These are phyloP conservation scores for Liolophura sinensis DNA, from an alignment of 1,140 invertebrate genomes.

Conservation along the genomic window DNA sequence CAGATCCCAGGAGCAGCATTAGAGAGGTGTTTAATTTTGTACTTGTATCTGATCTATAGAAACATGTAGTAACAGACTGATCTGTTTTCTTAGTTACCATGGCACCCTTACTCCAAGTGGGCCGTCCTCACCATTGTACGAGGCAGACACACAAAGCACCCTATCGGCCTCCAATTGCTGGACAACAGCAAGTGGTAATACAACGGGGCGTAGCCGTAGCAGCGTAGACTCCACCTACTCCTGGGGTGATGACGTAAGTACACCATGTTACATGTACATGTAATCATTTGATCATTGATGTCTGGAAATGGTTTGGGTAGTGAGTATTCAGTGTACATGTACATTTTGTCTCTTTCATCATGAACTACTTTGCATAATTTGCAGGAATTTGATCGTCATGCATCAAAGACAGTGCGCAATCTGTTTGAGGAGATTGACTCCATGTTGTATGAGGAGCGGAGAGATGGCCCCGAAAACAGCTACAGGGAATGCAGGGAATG, in stretches of 20 bases:
- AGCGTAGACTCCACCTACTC: slow-evolving; percentile 33
- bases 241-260: slow-evolving; percentile 33
- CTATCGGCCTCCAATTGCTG: slow-evolving; percentile 23
- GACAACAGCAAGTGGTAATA: slow-evolving; percentile 29
- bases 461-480: slow-evolving; percentile 28
- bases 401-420: slow-evolving; percentile 41
- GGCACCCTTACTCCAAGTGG: slow-evolving; percentile 33
- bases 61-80: slow-evolving; percentile 1
- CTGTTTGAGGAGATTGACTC: slow-evolving; percentile 49
- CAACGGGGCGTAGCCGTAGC: slow-evolving; percentile 40
- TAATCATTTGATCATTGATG: background rate
- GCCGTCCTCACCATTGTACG: slow-evolving; percentile 29
- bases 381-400: slow-evolving; percentile 51
- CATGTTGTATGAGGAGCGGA: slow-evolving; percentile 38
- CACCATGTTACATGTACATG: background rate
- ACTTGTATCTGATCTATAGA: too few species aligned
- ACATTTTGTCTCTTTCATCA: background rate
- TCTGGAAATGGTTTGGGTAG: background rate
- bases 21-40: too few species aligned
- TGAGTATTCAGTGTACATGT: background rate
- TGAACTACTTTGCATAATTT: slow-evolving; percentile 12
- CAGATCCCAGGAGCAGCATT: too few species aligned
- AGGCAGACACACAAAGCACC: slow-evolving; percentile 29
- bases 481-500: slow-evolving; percentile 49
- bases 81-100: slow-evolving; percentile 21